Base-by-base conservation (phyloP, 2,797 vertebrate species). In the Semotilus atromaculatus region DNA sequence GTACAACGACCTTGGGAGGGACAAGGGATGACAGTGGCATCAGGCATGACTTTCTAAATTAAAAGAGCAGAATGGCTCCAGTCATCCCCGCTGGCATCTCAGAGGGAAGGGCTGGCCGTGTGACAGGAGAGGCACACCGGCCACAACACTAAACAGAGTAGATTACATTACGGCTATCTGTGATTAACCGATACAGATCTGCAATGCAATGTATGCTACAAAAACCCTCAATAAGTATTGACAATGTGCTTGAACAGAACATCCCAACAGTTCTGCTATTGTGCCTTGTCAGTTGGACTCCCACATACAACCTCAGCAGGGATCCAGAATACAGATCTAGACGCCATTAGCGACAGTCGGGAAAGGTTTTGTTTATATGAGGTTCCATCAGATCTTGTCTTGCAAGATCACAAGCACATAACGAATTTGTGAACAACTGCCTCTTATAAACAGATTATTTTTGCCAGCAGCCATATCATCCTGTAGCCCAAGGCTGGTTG, bases 41-140 rank as follows among this genome's bases (percentile, higher is more conserved):
- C 64, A 86, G 82, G 36, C 80, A 81, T 31, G 53, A 71, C 76
- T 83, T 85, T 74, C 66, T 76, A 85, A 88, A 90, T 89, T 86
- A 88, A 89, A 82, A 26, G 31, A 80, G 78, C 88, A 87, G 83
- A 87, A 85, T 43, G 85, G 75, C 83, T 82, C 76, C 85, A 62
- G 31, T 86, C 80, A 48, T 72, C 64, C 84, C 76, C 2, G 16
- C 67, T 73, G 38, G 79, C 67, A 76, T 60, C 67, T 75, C 67
- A 7, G 45, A 58, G 38, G 75, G 80, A 38, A 19, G n/a, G 75
- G 48, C 60, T 82, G 84, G 84, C 85, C 48, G 3, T 26, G 14
- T 86, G 85, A 82, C 85, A 81, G 72, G 62, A 75, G 66, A 81
- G 72, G 60, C 40, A 38, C 45, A 23, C 43, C 36, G 7, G 72